Evolutionary conservation across 1,140 invertebrate genomes (phyloP), one percentile per base, ranked within the genome.

Genomic region (Drosophila paulistorum): DNA sequence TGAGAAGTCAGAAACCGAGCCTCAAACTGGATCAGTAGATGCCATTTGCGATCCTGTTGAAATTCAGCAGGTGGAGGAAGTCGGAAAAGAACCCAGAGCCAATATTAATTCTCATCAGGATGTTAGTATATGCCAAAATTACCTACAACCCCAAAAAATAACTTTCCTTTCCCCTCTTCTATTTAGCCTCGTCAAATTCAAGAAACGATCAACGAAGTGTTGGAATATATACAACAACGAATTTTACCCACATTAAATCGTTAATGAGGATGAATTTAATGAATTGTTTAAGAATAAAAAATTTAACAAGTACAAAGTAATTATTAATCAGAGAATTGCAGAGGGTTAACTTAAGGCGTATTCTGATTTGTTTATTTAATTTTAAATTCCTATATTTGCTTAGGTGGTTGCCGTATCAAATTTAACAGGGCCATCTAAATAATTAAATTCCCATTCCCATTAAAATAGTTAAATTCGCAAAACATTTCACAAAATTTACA

Each of bases 191-290:
- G 3, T 1, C 61, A 79, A 11, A 64, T 86, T 41, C 77, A 91
- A 13, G 63, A 67, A 6, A 81, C 89, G 1, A 90, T 91, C 14
- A 70, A 68, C 11, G 89, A 83, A 14, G 90, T 91, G 10, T 68
- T 91, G 26, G 84, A 91, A 39, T 91, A 91, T n/a, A 90, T 91
- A 58, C 90, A 91, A 42, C 76, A 63, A 17, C 55, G 54, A 11
- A 84, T 91, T 23, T 48, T 91, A 33, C 90, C 90, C 3, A 91
- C 62, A 0, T 60, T 91, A 2, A 70, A 48, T 3, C 79, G 23
- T 54, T 30, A 7, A 2, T 26, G n/a, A 5, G 17, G 3, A 17
- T 26, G 3, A 39, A 39, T 3, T 37, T 13, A 2, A 33, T 14
- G 9, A 41, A 48, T 33, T 13, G 11, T 13, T 4, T 0, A 13